Base-by-base conservation (phyloP, 2,888 invertebrate species). In the Himalopsyche kuldschensis region DNA sequence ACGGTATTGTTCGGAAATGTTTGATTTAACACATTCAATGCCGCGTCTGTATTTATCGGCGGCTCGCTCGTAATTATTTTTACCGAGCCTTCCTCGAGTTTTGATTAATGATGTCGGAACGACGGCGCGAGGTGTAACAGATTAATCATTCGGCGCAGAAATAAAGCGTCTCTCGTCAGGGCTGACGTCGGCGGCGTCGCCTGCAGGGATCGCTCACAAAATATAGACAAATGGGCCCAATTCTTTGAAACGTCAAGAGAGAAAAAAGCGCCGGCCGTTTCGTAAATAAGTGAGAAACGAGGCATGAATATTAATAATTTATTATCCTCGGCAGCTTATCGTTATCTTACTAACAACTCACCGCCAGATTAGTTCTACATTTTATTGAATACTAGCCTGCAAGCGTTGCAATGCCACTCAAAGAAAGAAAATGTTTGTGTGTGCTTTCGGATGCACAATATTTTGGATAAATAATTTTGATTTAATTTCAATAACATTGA, bases 291-390 rank as follows among this genome's bases (percentile, higher is more conserved):
- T 35, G 69, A 79, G 81, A 83, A 85, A 85, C 81, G 83, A 82
- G 63, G 48, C 84, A 82, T 85, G 84, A 85, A 85, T 84, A 84
- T 84, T 84, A 80, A 85, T 85, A 85, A 85, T 85, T 85, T 84
- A 85, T 85, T 82, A 84, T 84, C 84, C 78, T 75, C 75, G 47
- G 24, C 30, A 30, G 69, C 15, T 69, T 69, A 27, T 15, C 10
- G 69, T 69, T 69, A 15, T 24, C 15, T 27, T 27, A 15, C 69
- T 69, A 3, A 27, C 69, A 69, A 69, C 3, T 69, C 69, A 30
- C 30, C 15, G 11, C 69, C 69, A 27, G 41, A 41, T 41, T 3
- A 11, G 41, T 41, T 41, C 15, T 15, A 41, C 11, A 41, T 41
- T 41, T 6, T 41, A 41, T 15, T 15, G 4, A 4, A 1, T 41